Base-by-base conservation (phyloP, 23 tunicate genomes). In the Pegea sp. region DNA sequence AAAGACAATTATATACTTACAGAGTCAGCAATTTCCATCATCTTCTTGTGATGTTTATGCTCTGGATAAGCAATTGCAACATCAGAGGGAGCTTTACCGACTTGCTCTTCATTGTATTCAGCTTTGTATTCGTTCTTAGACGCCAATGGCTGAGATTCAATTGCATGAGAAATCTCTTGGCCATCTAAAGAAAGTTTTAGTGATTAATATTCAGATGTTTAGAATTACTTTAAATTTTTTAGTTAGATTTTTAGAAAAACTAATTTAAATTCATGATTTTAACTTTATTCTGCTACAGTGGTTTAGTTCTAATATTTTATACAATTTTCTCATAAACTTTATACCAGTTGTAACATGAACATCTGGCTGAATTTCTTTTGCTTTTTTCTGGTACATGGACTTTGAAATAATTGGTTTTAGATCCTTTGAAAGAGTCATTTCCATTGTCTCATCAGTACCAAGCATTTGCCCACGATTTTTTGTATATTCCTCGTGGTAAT, bases 31-130 rank as follows among this genome's bases (percentile, higher is more conserved):
- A n/a, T n/a, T n/a, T n/a, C n/a, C n/a, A 56, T 27, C 26, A 74
- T 72, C 53, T 74, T 61, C 28, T 64, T 48, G 1, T 63, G 66
- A 24, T 50, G 67, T 2, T 75, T 65, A 58, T 84, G 69, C 67
- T 84, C 95, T 33, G 95, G 95, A 62, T 73, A 84, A 28, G 95
- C 64, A 28, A 61, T 70, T 8, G 62, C 95, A 24, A 68, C 52
- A 67, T 84, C 84, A 7, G 68, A 32, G 1, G 81, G 81, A 2
- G 81, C 61, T 68, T 73, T 84, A 25, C 95, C 95, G 3, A 68
- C 29, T 31, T 73, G 31, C 22, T 74, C 55, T 0, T 53, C 58
- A 42, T 74, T 74, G 58, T 64, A 84, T 27, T 84, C 75, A 4
- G 31, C 44, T 3, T 58, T 28, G 53, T 84, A 84, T 0, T 44